Conservation (phyloP, 2,888 invertebrate species). For the Leptopilina myrica region DNA sequence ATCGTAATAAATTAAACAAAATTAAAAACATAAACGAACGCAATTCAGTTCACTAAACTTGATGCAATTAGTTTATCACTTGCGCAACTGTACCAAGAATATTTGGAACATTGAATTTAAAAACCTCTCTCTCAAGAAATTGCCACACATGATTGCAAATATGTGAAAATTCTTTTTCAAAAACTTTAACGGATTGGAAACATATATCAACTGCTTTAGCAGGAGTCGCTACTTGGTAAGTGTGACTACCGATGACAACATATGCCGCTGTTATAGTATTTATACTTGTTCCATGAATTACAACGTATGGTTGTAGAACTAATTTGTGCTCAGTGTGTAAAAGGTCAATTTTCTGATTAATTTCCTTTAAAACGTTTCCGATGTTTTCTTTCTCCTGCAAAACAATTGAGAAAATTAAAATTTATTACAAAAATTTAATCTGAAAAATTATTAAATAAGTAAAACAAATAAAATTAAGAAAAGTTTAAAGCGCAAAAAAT, state of each 20-base stretch:
- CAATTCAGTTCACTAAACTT: not conserved
- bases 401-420: not conserved
- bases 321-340: conserved; percentile 31
- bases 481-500: too few relatives aligned
- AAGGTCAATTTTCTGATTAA: not conserved
- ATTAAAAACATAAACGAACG: not conserved
- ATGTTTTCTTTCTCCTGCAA: not conserved
- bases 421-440: not conserved
- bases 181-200: conserved; percentile 32
- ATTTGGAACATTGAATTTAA: not conserved
- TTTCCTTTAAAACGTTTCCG: not conserved
- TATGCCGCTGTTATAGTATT: conserved; percentile 30
- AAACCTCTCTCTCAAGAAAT: not conserved
- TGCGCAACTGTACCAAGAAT: conserved; percentile 15
- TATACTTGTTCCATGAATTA: conserved; percentile 32
- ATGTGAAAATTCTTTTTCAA: conserved; percentile 34
- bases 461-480: too few relatives aligned
- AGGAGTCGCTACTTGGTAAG: conserved; percentile 29
- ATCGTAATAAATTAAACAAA: conserved; percentile 2
- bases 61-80: not conserved
- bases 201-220: conserved; percentile 31
- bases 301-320: conserved; percentile 28
- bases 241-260: conserved; percentile 32
- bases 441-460: too few relatives aligned
- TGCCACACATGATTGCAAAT: conserved; percentile 14